A percentile compares a stretch with the other conserved stretches of the same genome.
phyloP scores from a whole-genome alignment of 2,888 invertebrate species.

The Chalcis sispes region DNA sequence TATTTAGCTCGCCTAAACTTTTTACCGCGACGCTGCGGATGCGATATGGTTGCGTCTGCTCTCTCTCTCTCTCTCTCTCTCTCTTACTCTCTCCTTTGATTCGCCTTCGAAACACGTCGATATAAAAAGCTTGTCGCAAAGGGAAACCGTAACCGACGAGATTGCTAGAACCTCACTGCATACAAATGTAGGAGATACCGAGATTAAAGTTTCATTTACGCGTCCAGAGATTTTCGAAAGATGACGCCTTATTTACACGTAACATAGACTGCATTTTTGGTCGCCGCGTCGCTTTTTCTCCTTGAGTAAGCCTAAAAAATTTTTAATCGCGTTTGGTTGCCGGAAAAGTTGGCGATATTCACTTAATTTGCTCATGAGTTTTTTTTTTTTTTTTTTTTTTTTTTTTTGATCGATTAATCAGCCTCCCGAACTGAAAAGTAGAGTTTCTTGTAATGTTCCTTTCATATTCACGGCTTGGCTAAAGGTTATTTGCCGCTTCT shows the following conservation, averaged over 20 bases:
- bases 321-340: too few species aligned
- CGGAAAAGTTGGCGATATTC: conserved; percentile 43
- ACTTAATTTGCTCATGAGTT: conserved; percentile 66
- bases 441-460: neutral
- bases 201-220: conserved; percentile 74
- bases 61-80: too few species aligned
- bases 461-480: conserved; percentile 56
- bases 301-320: too few species aligned
- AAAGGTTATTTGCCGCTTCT: conserved; percentile 64
- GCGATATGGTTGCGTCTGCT: neutral
- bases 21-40: neutral
- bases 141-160: conserved; percentile 62
- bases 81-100: neutral
- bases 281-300: neutral
- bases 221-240: conserved; percentile 59
- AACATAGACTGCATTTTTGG: neutral
- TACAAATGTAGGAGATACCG: conserved; percentile 65
- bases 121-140: conserved; percentile 48
- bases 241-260: neutral
- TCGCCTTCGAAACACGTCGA: conserved; percentile 1
- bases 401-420: conserved; percentile 74
- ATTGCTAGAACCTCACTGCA: conserved; percentile 64
- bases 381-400: conserved; percentile 71
- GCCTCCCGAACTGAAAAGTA: conserved; percentile 66
- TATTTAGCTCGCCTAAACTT: conserved; percentile 58